phyloP scores from a whole-genome alignment of 2,888 invertebrate species.

The Phengaris arion region DNA sequence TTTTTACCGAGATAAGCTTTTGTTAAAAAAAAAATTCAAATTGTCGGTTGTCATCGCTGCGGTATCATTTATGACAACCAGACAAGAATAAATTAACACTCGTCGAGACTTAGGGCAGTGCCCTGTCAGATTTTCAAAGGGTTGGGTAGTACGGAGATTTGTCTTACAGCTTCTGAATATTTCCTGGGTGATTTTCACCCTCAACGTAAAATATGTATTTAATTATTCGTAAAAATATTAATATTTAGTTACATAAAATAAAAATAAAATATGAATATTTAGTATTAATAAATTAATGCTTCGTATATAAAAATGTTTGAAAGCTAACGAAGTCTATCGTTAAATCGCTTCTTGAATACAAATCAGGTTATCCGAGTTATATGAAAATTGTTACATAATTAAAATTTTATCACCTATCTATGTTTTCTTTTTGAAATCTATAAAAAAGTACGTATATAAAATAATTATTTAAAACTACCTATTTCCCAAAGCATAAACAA shows the following conservation, averaged over 20 bases:
- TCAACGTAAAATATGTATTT: background rate
- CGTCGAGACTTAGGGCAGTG: background rate
- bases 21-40: background rate
- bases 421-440: no score
- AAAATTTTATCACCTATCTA: no score
- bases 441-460: no score
- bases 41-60: background rate
- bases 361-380: background rate
- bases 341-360: background rate
- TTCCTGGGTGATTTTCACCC: background rate
- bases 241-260: no score
- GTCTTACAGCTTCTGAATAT: background rate
- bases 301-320: background rate
- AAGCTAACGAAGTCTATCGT: background rate
- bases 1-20: conserved; percentile 10
- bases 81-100: conserved; percentile 10
- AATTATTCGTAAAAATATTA: background rate
- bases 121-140: background rate
- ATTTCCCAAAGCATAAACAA: no score
- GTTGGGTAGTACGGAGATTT: background rate
- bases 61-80: background rate
- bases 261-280: no score
- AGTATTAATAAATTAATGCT: no score
- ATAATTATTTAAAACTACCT: no score
- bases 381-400: background rate